Percentiles rank a stretch among this genome's conserved stretches.
Conservation (phyloP, 2,113 vertebrate species). For the Percina caprodes region DNA sequence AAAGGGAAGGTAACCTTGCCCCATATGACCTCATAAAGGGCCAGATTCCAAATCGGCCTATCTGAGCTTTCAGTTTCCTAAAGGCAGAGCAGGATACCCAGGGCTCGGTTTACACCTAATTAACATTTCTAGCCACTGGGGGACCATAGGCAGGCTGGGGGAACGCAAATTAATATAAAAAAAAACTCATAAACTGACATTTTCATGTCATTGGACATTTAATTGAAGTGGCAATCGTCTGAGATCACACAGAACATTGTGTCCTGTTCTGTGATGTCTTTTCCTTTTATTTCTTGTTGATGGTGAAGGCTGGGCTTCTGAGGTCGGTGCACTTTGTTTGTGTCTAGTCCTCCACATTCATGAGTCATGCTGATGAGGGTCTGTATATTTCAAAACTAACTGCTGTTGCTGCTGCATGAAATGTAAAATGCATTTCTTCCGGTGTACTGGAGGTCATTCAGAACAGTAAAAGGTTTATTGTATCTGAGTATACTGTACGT, state of each 20-base stretch:
- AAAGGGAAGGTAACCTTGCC: too few relatives aligned
- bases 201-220: too few relatives aligned
- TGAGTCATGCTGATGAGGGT: slow-evolving; percentile 1
- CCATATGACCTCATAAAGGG: too few relatives aligned
- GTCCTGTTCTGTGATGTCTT: background rate
- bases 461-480: background rate
- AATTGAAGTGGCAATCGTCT: background rate
- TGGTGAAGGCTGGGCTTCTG: background rate
- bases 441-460: background rate
- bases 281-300: slow-evolving; percentile 17
- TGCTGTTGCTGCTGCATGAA: background rate
- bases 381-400: background rate
- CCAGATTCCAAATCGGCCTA: too few relatives aligned
- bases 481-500: background rate
- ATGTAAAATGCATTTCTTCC: background rate
- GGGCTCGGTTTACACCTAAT: too few relatives aligned
- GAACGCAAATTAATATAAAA: too few relatives aligned
- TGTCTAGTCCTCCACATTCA: background rate
- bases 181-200: too few relatives aligned
- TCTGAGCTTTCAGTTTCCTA: too few relatives aligned
- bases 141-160: too few relatives aligned
- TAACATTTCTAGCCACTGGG: too few relatives aligned
- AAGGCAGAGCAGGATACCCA: too few relatives aligned
- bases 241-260: background rate
- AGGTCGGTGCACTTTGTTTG: slow-evolving; percentile 5